Evolutionary conservation across 2,113 vertebrate species (phyloP).

Genomic region (Peromyscus polionotus): DNA sequence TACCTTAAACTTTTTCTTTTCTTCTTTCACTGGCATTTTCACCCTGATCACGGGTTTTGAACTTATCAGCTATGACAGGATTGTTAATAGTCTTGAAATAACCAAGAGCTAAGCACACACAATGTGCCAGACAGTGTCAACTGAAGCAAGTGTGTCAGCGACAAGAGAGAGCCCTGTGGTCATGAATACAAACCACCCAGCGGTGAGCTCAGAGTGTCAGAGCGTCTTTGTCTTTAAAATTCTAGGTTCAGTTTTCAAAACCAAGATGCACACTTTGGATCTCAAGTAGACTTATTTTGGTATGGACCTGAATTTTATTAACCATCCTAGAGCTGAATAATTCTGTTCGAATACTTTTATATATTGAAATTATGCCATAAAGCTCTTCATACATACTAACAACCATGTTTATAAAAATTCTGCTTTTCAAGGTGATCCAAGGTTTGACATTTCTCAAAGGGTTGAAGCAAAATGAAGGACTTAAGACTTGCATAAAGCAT

Average conservation of each 20-base stretch:
- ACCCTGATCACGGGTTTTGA: background rate
- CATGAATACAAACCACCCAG: background rate
- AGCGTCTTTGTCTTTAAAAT: background rate
- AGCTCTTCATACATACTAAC: background rate
- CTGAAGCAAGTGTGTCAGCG: background rate
- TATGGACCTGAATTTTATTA: conserved; percentile 24
- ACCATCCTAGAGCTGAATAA: background rate
- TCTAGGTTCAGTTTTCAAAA: background rate
- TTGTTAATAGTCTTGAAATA: conserved; percentile 10
- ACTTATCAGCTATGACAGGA: background rate
- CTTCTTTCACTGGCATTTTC: conserved; percentile 12
- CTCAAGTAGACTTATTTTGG: background rate
- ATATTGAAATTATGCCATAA: background rate
- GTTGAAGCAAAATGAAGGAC: background rate
- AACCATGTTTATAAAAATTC: conserved; percentile 2
- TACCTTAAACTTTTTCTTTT: background rate
- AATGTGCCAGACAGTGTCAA: background rate
- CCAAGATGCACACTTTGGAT: background rate
- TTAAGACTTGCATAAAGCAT: background rate
- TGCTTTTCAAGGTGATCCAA: conserved; percentile 24
- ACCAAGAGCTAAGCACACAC: background rate
- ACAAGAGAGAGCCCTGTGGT: background rate
- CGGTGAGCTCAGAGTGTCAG: background rate
- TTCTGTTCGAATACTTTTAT: background rate
- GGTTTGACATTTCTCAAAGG: background rate